Base-by-base conservation (phyloP, 23 tunicate genomes). In the Aplidium turbinatum region DNA sequence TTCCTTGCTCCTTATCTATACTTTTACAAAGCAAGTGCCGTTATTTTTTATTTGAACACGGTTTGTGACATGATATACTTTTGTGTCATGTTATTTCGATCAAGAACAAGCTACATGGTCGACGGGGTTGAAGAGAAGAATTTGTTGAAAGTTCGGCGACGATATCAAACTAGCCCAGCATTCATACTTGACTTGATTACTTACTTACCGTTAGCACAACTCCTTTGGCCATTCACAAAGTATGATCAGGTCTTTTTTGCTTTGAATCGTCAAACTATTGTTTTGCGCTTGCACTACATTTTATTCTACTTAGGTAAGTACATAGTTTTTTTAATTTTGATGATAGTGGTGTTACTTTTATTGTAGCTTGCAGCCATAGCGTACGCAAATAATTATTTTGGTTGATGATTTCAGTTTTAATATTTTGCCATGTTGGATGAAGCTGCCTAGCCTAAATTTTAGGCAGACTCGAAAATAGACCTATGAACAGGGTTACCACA, bases 81-180 rank as follows among this genome's bases (percentile, higher is more conserved):
- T 21, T 68, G 58, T 47, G 58, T 82, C 33, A 83, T 89, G 89
- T 55, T 82, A 23, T 70, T 89, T 20, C 85, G 87, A 39, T 70
- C 89, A n/a, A 54, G 96, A 48, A 89, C 96, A 9, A 82, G 80
- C 0, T 81, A 89, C 50, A 77, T 82, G 73, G 72, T 77, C 27
- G 89, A 82, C 45, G 96, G 96, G 0, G 83, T 89, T 33, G 89
- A 82, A 64, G 96, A 89, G 68, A 46, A 81, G 53, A 89, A 82
- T 70, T 58, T 89, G 19, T 40, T 77, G 53, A 89, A 82, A 62
- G 42, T 75, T 31, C 22, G 89, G 52, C 47, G 62, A 23, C 56
- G 97, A 42, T 91, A 84, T 57, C 97, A 91, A 73, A 73, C 61
- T 23, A 84, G 92, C 58, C 25, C 79, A 1, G 78, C 66, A 19